Base-by-base conservation (phyloP, 2,797 vertebrate genomes). In the Ciconia nigra region DNA sequence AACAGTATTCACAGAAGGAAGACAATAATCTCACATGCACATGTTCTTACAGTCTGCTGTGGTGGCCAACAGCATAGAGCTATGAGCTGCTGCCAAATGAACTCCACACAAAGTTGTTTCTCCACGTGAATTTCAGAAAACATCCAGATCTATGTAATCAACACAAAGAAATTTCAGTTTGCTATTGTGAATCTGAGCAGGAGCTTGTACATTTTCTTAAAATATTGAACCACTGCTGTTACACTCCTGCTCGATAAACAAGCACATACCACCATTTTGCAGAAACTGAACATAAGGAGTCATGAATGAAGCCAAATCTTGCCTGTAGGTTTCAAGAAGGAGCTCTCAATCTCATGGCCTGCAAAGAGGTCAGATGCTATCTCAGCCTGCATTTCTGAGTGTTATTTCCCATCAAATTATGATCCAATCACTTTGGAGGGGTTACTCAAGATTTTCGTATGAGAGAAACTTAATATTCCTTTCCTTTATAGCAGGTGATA, bases 341-440 rank as follows among this genome's bases (percentile, higher is more conserved):
- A 81, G 1, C 1, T 35, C 20, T 52, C 44, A 54, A 20, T 35
- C 10, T 62, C 31, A 42, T 47, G 28, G 11, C 3, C 58, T 65
- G 17, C 17, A 73, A 25, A 37, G 15, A 49, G 26, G 28, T 72
- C 15, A 70, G 73, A 49, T 37, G 2, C 9, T 55, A 8, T 22
- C 33, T 89, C 26, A 76, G 11, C 1, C 15, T 31, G 11, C 3
- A 18, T 46, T 89, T 89, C 35, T 70, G 19, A 20, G 3, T 31
- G 4, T 13, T 29, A 58, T 66, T 90, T 80, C 12, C 44, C 21
- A 58, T 15, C 8, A 58, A 80, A 77, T 57, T 58, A 59, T 11
- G 12, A 69, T 54, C 33, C 15, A 76, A 41, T 62, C 0, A 0
- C 44, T 62, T 61, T 28, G 24, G 25, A 74, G 22, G 3, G 2